Base-by-base conservation (phyloP, 1,140 invertebrate species). In the Tetragonula clypearis region DNA sequence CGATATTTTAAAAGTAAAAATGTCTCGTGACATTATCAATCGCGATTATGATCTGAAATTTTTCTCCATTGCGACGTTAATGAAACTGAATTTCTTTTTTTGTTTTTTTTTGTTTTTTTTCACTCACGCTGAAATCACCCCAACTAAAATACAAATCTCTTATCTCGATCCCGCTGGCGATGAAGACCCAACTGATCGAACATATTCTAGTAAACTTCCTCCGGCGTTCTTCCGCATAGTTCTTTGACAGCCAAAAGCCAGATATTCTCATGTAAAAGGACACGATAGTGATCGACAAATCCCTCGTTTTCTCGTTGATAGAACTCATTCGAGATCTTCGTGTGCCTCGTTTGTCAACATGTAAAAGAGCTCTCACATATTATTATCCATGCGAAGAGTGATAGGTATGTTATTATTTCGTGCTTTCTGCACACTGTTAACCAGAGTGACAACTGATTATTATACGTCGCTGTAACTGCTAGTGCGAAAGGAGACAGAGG, bases 41-140 rank as follows among this genome's bases (percentile, higher is more conserved):
- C 41, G 41, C 41, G 41, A 41, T 41, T 41, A 41, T 41, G 41
- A 41, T 41, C 41, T 41, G 4, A 35, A 69, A 21, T 30, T 9
- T 30, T 68, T 30, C 26, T 21, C 8, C 15, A 4, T 41, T 14
- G 15, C 15, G 6, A 0, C 30, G 1, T 30, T 11, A 35, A 49
- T 0, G 21, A 49, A 15, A 8, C 15, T 23, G 12, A 30, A 8
- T 30, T 30, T 1, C 1, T 30, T 30, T 30, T 30, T 30, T n/a
- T n/a, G n/a, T n/a, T n/a, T n/a, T n/a, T n/a, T n/a, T n/a, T n/a
- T n/a, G n/a, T n/a, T n/a, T n/a, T 15, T 79, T 8, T 23, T 62
- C 41, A 90, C 89, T 90, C 17, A 91, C 90, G n/a, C 79, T 53
- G 75, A 91, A 84, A 19, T 90, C 75, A 0, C 72, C 81, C 71